Base-by-base conservation (phyloP, 2,113 vertebrate genomes). In the Tetraodon nigroviridis region DNA sequence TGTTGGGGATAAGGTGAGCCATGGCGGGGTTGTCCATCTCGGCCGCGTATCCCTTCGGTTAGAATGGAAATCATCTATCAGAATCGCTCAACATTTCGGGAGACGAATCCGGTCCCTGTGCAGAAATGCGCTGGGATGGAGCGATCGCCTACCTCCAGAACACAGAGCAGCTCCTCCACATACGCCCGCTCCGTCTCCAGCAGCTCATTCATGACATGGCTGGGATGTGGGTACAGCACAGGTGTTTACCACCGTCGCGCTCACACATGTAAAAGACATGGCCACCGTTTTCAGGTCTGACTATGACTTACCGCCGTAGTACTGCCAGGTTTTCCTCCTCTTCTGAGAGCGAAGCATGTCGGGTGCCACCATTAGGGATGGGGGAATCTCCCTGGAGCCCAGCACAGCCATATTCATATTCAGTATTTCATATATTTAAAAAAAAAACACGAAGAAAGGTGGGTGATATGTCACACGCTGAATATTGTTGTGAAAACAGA, bases 161-260 rank as follows among this genome's bases (percentile, higher is more conserved):
- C 94, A 1, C 95, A 98, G n/a, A 98, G 92, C n/a, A 99, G 89
- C 81, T 99, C 94, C 71, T 98, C 97, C 20, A 98, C 97, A 6
- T 98, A 99, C 0, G 90, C 96, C 49, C 97, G 78, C 69, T 99
- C 97, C 0, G 96, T 98, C 86, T 99, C 97, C 55, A 98, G 89
- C 53, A 99, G 91, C 69, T 99, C 97, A 4, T 97, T 98, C 91
- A 99, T 99, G 64, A 99, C 96, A 2, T 99, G 96, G 49, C 95
- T 98, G 78, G 1, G 73, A 78, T 6, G 55, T 40, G 67, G 29
- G 67, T 4, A 22, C 10, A 27, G 24, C 24, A 27, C 24, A 37
- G 1, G 12, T 37, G 4, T 37, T 37, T 8, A 37, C 11, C 32
- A 37, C 12, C 32, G 12, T 11, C 32, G 4, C 8, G 32, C 2